Percentiles rank a stretch among this genome's conserved stretches.
phyloP scores from a whole-genome alignment of 2,888 invertebrate species.

The Timandra comae region DNA sequence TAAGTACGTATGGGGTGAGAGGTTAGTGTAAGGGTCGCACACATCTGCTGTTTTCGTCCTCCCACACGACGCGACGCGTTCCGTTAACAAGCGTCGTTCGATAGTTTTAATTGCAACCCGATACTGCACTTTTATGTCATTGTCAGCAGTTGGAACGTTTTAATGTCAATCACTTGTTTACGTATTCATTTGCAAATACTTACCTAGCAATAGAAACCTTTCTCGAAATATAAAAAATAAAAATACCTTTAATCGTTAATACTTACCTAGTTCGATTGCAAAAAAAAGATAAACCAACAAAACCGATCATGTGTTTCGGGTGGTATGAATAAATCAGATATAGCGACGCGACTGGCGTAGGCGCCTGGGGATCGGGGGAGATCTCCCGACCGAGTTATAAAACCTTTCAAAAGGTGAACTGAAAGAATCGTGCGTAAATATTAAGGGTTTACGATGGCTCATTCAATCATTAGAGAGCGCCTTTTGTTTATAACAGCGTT shows the following conservation, averaged over 20 bases:
- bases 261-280: slow-evolving; percentile 38
- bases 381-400: slow-evolving; percentile 59
- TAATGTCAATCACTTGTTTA: slow-evolving; percentile 18
- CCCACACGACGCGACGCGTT: slow-evolving; percentile 51
- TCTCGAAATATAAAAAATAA: slow-evolving; percentile 17
- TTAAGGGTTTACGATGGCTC: slow-evolving; percentile 69
- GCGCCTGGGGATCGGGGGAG: slow-evolving; percentile 55
- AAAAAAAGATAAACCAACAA: slow-evolving; percentile 56
- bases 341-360: slow-evolving; percentile 56
- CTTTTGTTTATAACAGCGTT: slow-evolving; percentile 68
- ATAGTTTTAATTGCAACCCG: slow-evolving; percentile 73
- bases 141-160: slow-evolving; percentile 25
- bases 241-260: slow-evolving; percentile 32
- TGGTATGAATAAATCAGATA: slow-evolving; percentile 74
- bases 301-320: slow-evolving; percentile 70
- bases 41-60: slow-evolving; percentile 69
- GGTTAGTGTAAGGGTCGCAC: slow-evolving; percentile 60
- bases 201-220: slow-evolving; percentile 6
- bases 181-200: slow-evolving; percentile 1
- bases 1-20: slow-evolving; percentile 46
- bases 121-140: slow-evolving; percentile 51
- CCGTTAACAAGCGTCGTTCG: slow-evolving; percentile 56
- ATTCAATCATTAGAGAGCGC: slow-evolving; percentile 68
- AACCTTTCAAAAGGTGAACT: slow-evolving; percentile 67
- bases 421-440: slow-evolving; percentile 70